These are phyloP conservation scores for Periplaneta americana DNA, from an alignment of 1,140 invertebrate species.

Conservation along the genomic window DNA sequence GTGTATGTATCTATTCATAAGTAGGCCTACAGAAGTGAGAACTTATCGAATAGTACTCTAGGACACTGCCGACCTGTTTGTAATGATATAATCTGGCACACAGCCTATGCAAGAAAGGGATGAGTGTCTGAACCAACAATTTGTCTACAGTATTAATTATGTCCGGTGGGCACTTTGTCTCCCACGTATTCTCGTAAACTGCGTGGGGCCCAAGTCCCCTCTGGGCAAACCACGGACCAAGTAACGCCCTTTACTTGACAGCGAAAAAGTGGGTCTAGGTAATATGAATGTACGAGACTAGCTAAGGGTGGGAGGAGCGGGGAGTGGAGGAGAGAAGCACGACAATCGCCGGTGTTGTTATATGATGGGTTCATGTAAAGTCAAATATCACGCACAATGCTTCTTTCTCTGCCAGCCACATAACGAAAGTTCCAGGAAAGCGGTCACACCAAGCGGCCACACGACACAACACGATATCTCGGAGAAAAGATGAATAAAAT, in stretches of 20 bases:
- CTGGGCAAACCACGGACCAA: neutral
- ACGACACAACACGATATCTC: neutral
- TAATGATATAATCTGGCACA: too few species aligned
- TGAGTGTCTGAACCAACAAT: too few species aligned
- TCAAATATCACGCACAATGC: neutral
- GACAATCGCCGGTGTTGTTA: neutral
- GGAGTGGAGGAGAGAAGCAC: slow-evolving; percentile 14
- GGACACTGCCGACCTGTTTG: too few species aligned
- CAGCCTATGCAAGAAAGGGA: too few species aligned
- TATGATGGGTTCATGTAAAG: neutral
- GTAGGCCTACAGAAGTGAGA: too few species aligned
- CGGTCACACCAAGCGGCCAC: neutral
- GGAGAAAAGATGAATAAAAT: neutral
- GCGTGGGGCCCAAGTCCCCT: too few species aligned
- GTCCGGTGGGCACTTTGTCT: too few species aligned
- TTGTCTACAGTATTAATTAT: too few species aligned
- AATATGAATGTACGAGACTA: neutral
- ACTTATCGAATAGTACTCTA: too few species aligned
- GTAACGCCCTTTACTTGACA: neutral
- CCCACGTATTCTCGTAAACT: too few species aligned
- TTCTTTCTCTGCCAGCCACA: neutral
- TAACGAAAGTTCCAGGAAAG: neutral
- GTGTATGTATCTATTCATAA: too few species aligned
- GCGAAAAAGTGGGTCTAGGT: neutral
- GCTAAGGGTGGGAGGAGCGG: slow-evolving; percentile 17